A percentile compares a stretch with the other conserved stretches of the same genome.
phyloP scores from a whole-genome alignment of 2,888 invertebrate species.

The Halocaridina rubra region DNA sequence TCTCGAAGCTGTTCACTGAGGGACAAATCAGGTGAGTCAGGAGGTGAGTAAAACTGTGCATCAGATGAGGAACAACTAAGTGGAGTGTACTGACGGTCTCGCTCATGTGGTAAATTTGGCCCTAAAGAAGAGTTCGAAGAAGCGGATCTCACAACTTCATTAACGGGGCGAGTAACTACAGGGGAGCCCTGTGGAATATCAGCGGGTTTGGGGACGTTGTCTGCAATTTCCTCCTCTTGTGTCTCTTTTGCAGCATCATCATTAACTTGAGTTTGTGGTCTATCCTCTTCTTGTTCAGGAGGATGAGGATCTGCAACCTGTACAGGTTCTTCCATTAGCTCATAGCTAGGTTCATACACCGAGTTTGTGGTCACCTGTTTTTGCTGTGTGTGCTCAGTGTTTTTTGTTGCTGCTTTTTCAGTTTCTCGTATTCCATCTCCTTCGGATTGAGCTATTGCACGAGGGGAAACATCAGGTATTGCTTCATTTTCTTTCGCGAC shows the following conservation, averaged over 20 bases:
- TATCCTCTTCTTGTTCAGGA: neutral
- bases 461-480: neutral
- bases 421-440: neutral
- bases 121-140: slow-evolving; percentile 54
- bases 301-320: neutral
- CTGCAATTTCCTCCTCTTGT: neutral
- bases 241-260: neutral
- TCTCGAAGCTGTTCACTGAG: slow-evolving; percentile 55
- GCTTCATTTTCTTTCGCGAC: slow-evolving; percentile 12
- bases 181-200: neutral
- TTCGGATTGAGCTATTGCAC: neutral
- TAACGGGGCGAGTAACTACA: neutral
- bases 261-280: neutral
- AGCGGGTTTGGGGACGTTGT: neutral
- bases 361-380: slow-evolving; percentile 9
- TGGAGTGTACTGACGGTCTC: slow-evolving; percentile 59
- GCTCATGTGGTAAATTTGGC: slow-evolving; percentile 21
- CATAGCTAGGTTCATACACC: slow-evolving; percentile 44
- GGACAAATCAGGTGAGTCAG: slow-evolving; percentile 58
- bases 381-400: neutral
- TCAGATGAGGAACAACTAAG: slow-evolving; percentile 62
- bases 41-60: slow-evolving; percentile 61
- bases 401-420: neutral
- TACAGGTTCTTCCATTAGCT: slow-evolving; percentile 22
- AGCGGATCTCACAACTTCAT: slow-evolving; percentile 24